Evolutionary conservation across 1,140 invertebrate genomes (phyloP), one percentile per base, ranked within the genome.

Genomic region (Micrasema longulum): DNA sequence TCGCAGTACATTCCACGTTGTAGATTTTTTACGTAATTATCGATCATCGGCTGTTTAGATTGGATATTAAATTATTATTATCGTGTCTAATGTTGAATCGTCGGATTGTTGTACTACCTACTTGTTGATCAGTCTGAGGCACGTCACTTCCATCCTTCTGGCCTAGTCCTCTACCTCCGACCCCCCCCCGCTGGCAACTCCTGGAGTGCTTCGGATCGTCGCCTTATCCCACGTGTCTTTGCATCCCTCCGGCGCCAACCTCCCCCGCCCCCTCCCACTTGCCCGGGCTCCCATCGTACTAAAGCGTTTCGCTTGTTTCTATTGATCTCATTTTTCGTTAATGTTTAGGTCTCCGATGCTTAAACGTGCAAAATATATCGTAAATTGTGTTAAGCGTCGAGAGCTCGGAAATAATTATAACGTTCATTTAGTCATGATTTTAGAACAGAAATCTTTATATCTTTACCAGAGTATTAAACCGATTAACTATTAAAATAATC

Each of bases 21-120:
- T 76, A 76, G 74, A 75, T 73, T 76, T 76, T 76, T 76, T 76
- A 73, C 74, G 71, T 73, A 65, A 75, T 75, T 72, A 67, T 71
- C 65, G 65, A 71, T 73, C 72, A 71, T 73, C 72, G 74, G 74
- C 74, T 73, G 69, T 73, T 75, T 68, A 73, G 74, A 76, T 76
- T 76, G 71, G 50, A 71, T 70, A 76, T 76, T 76, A 71, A 71
- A 73, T 76, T 76, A 70, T 73, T 73, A 70, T 73, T 72, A 73
- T 72, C 60, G 74, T 72, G 63, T 71, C 67, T 69, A 72, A 72
- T 60, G 62, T 72, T 72, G 55, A 53, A 71, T 70, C 31, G 67
- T 76, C 70, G 69, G 50, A 75, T 75, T 75, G 74, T 75, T 69
- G 66, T 69, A 75, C 69, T 75, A 71, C 70, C 69, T 75, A 71